A percentile compares a stretch with the other conserved stretches of the same genome.
These are phyloP conservation scores for Apodemia mormo DNA, from an alignment of 2,888 invertebrate genomes.

Conservation along the genomic window DNA sequence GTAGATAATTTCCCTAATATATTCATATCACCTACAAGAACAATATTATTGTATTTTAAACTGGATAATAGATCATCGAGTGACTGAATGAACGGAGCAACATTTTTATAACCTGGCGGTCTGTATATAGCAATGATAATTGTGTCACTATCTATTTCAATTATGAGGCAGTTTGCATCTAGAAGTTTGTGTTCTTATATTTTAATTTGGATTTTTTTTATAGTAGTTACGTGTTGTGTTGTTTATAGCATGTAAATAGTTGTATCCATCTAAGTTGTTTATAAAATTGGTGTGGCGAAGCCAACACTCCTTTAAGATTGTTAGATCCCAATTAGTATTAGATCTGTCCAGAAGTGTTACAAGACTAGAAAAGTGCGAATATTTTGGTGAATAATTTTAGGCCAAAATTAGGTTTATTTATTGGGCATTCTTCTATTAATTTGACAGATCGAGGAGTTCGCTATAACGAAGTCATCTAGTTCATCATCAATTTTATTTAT, in stretches of 20 bases:
- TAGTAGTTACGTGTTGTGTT: neutral
- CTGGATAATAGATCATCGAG: too few species aligned
- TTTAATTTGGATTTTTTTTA: too few species aligned
- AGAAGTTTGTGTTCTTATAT: too few species aligned
- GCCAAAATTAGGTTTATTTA: neutral
- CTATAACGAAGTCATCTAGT: neutral
- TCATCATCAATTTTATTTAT: neutral
- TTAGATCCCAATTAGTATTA: constrained; percentile 1
- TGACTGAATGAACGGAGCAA: too few species aligned
- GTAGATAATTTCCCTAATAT: too few species aligned
- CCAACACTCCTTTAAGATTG: neutral
- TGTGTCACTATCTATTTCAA: too few species aligned
- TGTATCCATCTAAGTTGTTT: neutral
- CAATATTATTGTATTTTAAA: too few species aligned
- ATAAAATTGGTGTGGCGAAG: constrained; percentile 1
- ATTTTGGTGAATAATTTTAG: constrained; percentile 2
- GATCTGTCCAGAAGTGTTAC: neutral
- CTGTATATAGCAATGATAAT: too few species aligned
- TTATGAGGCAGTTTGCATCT: too few species aligned
- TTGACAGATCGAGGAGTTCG: neutral
- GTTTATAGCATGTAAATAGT: neutral
- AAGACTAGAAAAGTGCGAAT: neutral
- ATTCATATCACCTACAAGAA: too few species aligned
- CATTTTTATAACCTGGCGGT: too few species aligned
- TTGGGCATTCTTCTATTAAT: neutral